Conservation (phyloP, 64 coral and sea anemone genomes). For the Hydrozoanthus tunicans region DNA sequence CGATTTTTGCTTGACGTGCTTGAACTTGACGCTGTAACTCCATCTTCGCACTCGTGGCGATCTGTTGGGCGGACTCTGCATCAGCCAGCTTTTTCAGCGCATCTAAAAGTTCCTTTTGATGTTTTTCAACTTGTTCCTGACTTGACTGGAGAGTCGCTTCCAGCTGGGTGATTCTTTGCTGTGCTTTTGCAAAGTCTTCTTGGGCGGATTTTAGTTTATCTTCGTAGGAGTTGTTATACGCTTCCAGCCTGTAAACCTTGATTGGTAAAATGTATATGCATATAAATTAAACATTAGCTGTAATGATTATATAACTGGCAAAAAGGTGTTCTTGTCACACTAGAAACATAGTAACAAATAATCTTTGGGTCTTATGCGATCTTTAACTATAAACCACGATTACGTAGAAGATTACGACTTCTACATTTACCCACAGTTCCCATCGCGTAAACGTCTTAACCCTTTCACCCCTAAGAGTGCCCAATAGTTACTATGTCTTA, state of each 20-base stretch:
- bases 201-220: constrained; percentile 87
- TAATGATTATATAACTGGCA: too few relatives aligned
- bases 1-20: constrained; percentile 71
- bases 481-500: too few relatives aligned
- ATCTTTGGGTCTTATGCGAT: too few relatives aligned
- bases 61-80: constrained; percentile 80
- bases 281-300: too few relatives aligned
- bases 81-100: constrained; percentile 87
- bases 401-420: too few relatives aligned
- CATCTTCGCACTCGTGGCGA: constrained; percentile 74
- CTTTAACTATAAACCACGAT: too few relatives aligned
- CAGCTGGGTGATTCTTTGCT: constrained; percentile 79
- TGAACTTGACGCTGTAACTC: constrained; percentile 83
- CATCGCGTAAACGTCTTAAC: too few relatives aligned
- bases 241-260: constrained; percentile 76
- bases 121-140: constrained; percentile 76
- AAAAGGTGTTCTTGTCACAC: too few relatives aligned
- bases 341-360: too few relatives aligned
- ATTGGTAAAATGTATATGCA: background rate
- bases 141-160: constrained; percentile 75
- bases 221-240: constrained; percentile 94
- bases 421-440: too few relatives aligned
- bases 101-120: constrained; percentile 90
- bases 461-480: too few relatives aligned
- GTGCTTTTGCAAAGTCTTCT: constrained; percentile 83